A percentile compares a stretch with the other conserved stretches of the same genome.
phyloP scores from a whole-genome alignment of 1,140 invertebrate genomes.

The Scaptomyza pallida region DNA sequence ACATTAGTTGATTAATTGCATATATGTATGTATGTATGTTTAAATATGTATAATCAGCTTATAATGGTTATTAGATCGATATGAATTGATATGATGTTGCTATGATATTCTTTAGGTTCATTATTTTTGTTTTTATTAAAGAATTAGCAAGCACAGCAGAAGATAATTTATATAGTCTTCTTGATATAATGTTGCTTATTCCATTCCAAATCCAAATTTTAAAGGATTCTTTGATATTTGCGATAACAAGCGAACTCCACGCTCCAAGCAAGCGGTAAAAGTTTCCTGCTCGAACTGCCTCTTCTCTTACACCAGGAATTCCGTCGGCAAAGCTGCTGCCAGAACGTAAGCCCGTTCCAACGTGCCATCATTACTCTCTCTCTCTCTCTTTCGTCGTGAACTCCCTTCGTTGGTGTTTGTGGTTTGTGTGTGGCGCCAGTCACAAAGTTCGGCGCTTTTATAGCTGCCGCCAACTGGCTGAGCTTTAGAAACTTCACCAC shows the following conservation, averaged over 20 bases:
- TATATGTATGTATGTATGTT: not conserved
- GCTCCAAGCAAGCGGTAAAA: conserved; percentile 56
- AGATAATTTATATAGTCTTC: not conserved
- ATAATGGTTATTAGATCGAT: conserved; percentile 61
- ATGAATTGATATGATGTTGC: conserved; percentile 82
- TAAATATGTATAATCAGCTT: conserved; percentile 41
- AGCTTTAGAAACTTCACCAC: conserved; percentile 52
- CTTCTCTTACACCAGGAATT: conserved; percentile 11
- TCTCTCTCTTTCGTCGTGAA: conserved; percentile 8
- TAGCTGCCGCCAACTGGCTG: conserved; percentile 57
- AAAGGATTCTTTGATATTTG: conserved; percentile 58
- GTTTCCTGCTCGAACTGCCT: conserved; percentile 18
- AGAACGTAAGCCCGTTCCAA: conserved; percentile 60
- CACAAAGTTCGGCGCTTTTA: conserved; percentile 58
- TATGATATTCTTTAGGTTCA: conserved; percentile 82
- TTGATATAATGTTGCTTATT: not conserved
- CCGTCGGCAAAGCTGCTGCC: conserved; percentile 72
- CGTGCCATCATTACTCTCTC: conserved; percentile 37
- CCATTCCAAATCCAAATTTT: not conserved
- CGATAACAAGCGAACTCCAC: conserved; percentile 47
- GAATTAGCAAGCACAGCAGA: conserved; percentile 12
- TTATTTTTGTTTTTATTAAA: conserved; percentile 22
- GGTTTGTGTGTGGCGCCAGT: conserved; percentile 77
- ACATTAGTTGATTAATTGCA: conserved; percentile 50
- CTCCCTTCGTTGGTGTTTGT: conserved; percentile 48